Evolutionary conservation across 2,888 invertebrate genomes (phyloP).

Genomic region (Cantharis flavilabris): DNA sequence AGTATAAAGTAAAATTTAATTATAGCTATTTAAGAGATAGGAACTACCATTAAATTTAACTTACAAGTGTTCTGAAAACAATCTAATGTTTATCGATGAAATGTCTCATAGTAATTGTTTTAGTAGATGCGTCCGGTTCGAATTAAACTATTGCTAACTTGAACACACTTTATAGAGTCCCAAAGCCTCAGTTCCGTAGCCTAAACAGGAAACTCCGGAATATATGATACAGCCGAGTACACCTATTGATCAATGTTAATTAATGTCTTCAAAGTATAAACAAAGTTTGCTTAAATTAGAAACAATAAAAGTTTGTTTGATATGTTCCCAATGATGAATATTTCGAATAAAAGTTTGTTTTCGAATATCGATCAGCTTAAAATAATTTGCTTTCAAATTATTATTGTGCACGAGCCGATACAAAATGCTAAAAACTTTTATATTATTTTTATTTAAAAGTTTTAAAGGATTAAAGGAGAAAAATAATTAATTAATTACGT

Average conservation of each 20-base stretch:
- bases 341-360: neutral
- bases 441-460: too few species aligned
- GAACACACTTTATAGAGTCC: neutral
- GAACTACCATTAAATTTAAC: neutral
- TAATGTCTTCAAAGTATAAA: constrained; percentile 17
- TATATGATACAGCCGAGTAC: constrained; percentile 8
- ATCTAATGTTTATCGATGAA: neutral
- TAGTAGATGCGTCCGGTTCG: neutral
- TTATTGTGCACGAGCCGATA: neutral
- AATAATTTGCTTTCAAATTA: neutral
- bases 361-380: neutral
- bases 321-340: constrained; percentile 6
- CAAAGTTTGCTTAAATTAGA: constrained; percentile 23
- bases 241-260: constrained; percentile 26
- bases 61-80: neutral
- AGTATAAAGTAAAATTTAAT: neutral
- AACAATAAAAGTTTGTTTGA: constrained; percentile 29
- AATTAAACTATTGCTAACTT: constrained; percentile 1
- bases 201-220: constrained; percentile 14
- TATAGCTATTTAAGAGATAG: neutral
- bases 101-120: constrained; percentile 1
- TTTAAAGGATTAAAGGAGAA: too few species aligned
- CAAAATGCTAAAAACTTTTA: too few species aligned
- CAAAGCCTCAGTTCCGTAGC: constrained; percentile 12
- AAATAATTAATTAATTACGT: too few species aligned